phyloP scores from a whole-genome alignment of 2,888 invertebrate species.

The Blastobasis adustella region DNA sequence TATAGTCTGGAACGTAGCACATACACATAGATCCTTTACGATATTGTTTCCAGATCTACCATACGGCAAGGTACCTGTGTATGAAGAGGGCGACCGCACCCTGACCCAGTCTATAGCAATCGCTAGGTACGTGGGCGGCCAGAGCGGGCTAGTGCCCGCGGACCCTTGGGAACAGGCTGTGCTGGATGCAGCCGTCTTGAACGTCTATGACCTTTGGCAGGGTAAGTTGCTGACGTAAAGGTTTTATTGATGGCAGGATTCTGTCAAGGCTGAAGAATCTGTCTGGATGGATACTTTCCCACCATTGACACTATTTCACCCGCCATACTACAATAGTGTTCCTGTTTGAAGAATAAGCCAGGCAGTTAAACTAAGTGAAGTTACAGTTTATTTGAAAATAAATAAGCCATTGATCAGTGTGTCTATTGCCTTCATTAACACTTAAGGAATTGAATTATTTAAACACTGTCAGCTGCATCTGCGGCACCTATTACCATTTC shows the following conservation, averaged over 20 bases:
- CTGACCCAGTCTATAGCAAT: constrained; percentile 34
- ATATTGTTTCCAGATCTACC: constrained; percentile 1
- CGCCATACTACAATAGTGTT: too few species aligned
- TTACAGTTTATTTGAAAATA: neutral
- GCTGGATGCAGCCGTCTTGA: constrained; percentile 40
- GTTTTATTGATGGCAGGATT: neutral
- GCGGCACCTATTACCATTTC: neutral
- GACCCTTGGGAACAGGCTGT: constrained; percentile 42
- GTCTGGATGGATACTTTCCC: too few species aligned
- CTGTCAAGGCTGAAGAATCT: neutral
- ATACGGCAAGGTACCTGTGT: constrained; percentile 17
- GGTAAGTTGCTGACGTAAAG: neutral
- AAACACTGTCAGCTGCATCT: neutral
- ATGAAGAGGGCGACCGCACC: constrained; percentile 14
- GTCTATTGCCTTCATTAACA: neutral
- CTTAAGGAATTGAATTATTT: neutral
- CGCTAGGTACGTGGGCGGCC: constrained; percentile 45
- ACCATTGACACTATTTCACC: too few species aligned
- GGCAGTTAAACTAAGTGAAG: too few species aligned
- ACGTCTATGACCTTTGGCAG: constrained; percentile 33
- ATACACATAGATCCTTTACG: neutral
- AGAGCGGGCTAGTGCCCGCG: constrained; percentile 38
- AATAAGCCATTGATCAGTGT: neutral
- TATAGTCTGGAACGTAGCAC: too few species aligned
- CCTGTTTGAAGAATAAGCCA: too few species aligned